phyloP scores from a whole-genome alignment of 2,888 invertebrate genomes.

The Chrysolina americana region DNA sequence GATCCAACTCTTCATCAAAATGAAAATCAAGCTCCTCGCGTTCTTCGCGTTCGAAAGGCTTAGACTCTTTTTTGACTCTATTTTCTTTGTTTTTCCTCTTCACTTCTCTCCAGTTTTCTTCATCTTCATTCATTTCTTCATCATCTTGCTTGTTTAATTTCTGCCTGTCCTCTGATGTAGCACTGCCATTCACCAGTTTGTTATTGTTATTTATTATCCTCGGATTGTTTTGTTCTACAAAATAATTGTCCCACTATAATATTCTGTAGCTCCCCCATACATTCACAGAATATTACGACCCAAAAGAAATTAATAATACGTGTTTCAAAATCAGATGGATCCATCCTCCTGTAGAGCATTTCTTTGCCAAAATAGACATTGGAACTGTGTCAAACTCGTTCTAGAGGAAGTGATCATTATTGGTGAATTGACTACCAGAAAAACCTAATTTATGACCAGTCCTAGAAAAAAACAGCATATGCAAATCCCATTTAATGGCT shows the following conservation, averaged over 20 bases:
- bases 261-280: no score
- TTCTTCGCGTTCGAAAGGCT: constrained; percentile 72
- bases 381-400: no score
- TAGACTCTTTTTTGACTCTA: constrained; percentile 61
- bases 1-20: constrained; percentile 95
- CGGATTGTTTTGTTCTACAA: constrained; percentile 48
- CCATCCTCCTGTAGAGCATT: no score
- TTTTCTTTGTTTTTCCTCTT: constrained; percentile 66
- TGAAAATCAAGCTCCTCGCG: constrained; percentile 90
- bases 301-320: no score
- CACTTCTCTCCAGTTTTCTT: constrained; percentile 76
- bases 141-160: constrained; percentile 29
- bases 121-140: constrained; percentile 53
- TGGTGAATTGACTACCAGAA: no score
- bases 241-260: background rate
- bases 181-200: constrained; percentile 41
- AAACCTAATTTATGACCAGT: no score
- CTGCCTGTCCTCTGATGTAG: constrained; percentile 24
- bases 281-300: no score
- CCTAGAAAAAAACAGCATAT: no score
- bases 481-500: no score
- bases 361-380: no score
- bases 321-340: no score
- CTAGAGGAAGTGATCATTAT: no score
- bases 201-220: constrained; percentile 42